Evolutionary conservation across 2,888 invertebrate genomes (phyloP).

Genomic region (Papilio demoleus): DNA sequence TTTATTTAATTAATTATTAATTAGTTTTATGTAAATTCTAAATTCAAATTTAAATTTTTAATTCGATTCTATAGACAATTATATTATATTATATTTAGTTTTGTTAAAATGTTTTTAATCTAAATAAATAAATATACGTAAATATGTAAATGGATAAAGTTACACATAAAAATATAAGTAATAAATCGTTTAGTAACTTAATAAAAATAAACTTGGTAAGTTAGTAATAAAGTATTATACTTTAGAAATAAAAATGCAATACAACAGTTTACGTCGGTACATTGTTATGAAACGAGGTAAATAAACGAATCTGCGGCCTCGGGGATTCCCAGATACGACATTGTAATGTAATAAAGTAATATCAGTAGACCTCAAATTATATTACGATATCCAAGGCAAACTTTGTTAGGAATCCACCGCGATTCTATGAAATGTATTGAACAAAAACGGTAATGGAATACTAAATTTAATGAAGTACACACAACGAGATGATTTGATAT

Average conservation of each 20-base stretch:
- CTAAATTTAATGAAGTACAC: slow-evolving; percentile 2
- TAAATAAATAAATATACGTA: no score
- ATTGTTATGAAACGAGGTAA: slow-evolving; percentile 17
- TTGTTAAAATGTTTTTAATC: no score
- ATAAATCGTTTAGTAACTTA: neutral
- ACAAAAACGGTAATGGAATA: slow-evolving; percentile 27
- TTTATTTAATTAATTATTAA: no score
- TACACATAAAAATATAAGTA: no score
- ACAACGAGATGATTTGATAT: neutral
- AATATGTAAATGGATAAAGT: no score
- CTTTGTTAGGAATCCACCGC: slow-evolving; percentile 32
- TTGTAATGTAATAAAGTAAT: slow-evolving; percentile 35
- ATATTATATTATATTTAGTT: no score
- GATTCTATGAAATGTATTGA: slow-evolving; percentile 6
- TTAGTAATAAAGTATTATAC: slow-evolving; percentile 10
- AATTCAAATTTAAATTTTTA: no score
- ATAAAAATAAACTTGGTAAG: neutral
- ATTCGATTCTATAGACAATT: no score
- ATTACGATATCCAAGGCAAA: slow-evolving; percentile 33
- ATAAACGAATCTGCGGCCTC: slow-evolving; percentile 28
- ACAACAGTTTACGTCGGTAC: slow-evolving; percentile 15
- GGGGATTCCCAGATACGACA: slow-evolving; percentile 23
- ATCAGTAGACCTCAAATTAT: slow-evolving; percentile 30
- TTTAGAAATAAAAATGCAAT: slow-evolving; percentile 22
- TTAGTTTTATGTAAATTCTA: no score